phyloP scores from a whole-genome alignment of 2,113 vertebrate genomes.

The Pteronura brasiliensis region DNA sequence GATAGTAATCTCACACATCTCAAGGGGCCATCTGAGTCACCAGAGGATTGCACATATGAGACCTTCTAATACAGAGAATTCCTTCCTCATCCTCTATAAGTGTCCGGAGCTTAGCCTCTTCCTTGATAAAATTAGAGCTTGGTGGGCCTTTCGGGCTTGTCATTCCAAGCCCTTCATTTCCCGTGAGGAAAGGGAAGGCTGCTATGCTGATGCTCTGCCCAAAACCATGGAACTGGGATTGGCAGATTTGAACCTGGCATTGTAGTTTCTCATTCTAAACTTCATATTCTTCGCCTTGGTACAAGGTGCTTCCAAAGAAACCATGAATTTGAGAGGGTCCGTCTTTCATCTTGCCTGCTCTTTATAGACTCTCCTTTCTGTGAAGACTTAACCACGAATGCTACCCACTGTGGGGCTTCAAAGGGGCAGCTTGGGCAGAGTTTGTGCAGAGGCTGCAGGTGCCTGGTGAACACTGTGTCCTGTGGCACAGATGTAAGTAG shows the following conservation, averaged over 20 bases:
- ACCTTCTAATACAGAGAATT: background rate
- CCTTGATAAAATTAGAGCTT: background rate
- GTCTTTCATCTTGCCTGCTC: background rate
- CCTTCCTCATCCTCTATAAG: background rate
- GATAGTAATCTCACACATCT: background rate
- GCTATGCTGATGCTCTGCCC: background rate
- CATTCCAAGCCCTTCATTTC: background rate
- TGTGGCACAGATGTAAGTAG: slow-evolving; percentile 26
- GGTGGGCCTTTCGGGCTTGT: background rate
- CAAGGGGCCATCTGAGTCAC: background rate
- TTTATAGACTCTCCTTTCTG: background rate
- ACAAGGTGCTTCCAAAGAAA: rapidly evolving
- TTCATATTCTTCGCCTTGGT: background rate
- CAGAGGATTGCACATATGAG: background rate
- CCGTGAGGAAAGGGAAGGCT: background rate
- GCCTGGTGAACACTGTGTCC: background rate
- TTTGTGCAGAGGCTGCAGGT: background rate
- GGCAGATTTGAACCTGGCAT: background rate
- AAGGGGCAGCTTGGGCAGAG: background rate
- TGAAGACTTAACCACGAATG: background rate
- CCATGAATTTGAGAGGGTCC: background rate
- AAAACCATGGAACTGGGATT: no score
- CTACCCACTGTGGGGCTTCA: background rate
- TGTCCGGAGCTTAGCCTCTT: background rate
- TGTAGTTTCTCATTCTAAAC: background rate